Base-by-base conservation (phyloP, 2,113 vertebrate species). In the Hypocryptadius cinnamomeus region DNA sequence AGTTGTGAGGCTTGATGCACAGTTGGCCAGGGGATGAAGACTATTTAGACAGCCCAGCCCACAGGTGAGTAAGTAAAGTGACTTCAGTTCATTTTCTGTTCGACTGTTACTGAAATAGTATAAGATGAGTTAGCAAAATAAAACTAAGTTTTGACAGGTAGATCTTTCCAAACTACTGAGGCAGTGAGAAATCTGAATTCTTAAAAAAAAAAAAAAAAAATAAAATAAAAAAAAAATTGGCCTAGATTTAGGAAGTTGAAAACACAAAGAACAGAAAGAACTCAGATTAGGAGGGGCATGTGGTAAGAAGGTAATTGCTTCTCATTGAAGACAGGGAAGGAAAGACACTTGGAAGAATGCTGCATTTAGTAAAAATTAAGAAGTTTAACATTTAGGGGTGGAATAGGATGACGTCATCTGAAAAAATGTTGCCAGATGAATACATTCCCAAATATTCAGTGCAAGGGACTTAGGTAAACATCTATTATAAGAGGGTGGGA, bases 11-110 rank as follows among this genome's bases (percentile, higher is more conserved):
- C 22, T 65, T 37, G 15, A 47, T 42, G 20, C 6, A 12, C 5
- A 6, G 4, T 3, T 76, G 15, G 8, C 14, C 7, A 37, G 17
- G 30, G 16, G 2, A 37, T n/a, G 8, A 57, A 57, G 11, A 8
- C 5, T 54, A 9, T 22, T 45, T 30, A 42, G 24, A 21, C 17
- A 48, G 23, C 12, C 27, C 33, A 79, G 10, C 5, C 30, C 45
- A 40, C 6, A 56, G 11, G 5, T 0, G 1, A 50, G 8, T 30
- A 73, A 79, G 8, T 20, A 40, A 56, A 50, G 4, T n/a, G 16
- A 74, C 40, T 79, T 81, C 15, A 44, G 8, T 86, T 82, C 13
- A 16, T 64, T 86, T n/a, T 68, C 39, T 15, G 13, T 73, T 31
- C 56, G 24, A 30, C 5, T 57, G 13, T 6, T 20, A 31, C 8